Base-by-base conservation (phyloP, 2,113 vertebrate species). In the Sapayoa aenigma region DNA sequence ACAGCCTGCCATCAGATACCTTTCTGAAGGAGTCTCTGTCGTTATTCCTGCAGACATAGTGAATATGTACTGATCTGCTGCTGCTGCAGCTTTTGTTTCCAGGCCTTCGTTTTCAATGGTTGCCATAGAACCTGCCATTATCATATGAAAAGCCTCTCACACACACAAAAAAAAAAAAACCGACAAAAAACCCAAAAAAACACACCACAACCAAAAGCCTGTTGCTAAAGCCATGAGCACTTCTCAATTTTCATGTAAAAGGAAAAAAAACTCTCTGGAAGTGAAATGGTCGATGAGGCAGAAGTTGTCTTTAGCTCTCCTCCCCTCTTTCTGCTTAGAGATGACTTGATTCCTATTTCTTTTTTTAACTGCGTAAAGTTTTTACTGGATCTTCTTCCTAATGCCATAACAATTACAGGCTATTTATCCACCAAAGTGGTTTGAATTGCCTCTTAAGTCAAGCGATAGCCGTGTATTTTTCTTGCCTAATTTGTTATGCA, bases 101-200 rank as follows among this genome's bases (percentile, higher is more conserved):
- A 92, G 76, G 56, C 91, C 91, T 97, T 96, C 96, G 66, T 97
- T 97, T 98, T 98, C 98, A 98, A 95, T 97, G 97, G 98, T 98
- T 98, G 96, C 98, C 98, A 98, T 98, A 98, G 98, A 97, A 98
- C 97, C 98, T 60, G 84, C 12, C 94, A 98, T 98, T 98, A 98
- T 96, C 98, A 98, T 98, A 98, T 98, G 98, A 99, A 99, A 98
- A 97, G 96, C 37, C 87, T 63, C 84, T 77, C 84, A 95, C 87
- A 96, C 46, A 84, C 66, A 24, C 41, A 93, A 76, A 75, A 23
- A 58, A 58, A 56, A 56, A 19, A 39, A 63, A 42, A 18, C 37
- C 39, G 33, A 9, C 15, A 27, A 52, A 52, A 13, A 28, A 28
- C 52, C 27, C 49, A 50, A 44, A 9, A n/a, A n/a, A n/a, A n/a